A percentile compares a stretch with the other conserved stretches of the same genome.
These are phyloP conservation scores for Horisme vitalbata DNA, from an alignment of 2,888 invertebrate species.

Conservation along the genomic window DNA sequence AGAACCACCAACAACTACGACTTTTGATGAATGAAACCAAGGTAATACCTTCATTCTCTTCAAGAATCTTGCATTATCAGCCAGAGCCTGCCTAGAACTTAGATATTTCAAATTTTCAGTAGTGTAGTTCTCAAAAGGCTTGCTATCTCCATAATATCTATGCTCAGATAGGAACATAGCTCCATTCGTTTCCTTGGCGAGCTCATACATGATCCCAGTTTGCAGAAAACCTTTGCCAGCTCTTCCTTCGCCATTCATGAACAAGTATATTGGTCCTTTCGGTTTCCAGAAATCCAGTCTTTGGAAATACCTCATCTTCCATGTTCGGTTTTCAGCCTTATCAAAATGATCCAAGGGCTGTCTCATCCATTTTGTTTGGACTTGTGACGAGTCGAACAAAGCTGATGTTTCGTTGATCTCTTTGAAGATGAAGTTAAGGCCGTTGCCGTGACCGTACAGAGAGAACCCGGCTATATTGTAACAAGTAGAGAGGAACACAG, in stretches of 20 bases:
- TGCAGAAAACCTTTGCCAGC: constrained; percentile 52
- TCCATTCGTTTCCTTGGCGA: constrained; percentile 68
- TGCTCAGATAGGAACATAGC: constrained; percentile 67
- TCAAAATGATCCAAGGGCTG: constrained; percentile 69
- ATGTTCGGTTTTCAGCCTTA: constrained; percentile 48
- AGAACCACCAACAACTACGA: constrained; percentile 68
- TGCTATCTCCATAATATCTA: constrained; percentile 69
- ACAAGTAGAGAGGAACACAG: constrained; percentile 35
- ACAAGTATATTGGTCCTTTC: constrained; percentile 61
- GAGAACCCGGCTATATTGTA: constrained; percentile 39
- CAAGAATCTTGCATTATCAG: constrained; percentile 59
- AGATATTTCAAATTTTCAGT: constrained; percentile 58
- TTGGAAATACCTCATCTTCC: constrained; percentile 69
- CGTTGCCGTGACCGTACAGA: constrained; percentile 44
- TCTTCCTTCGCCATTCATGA: constrained; percentile 61
- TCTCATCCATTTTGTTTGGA: constrained; percentile 52
- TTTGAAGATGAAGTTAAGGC: constrained; percentile 48
- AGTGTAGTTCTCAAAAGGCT: constrained; percentile 53
- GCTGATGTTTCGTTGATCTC: constrained; percentile 39
- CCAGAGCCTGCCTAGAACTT: constrained; percentile 64
- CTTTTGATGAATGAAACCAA: constrained; percentile 54
- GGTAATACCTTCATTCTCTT: constrained; percentile 46
- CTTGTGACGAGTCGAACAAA: constrained; percentile 34
- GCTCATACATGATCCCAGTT: constrained; percentile 58
- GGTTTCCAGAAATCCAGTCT: constrained; percentile 55